Base-by-base conservation (phyloP, 2,797 vertebrate genomes). In the Eurystomus glaucurus region DNA sequence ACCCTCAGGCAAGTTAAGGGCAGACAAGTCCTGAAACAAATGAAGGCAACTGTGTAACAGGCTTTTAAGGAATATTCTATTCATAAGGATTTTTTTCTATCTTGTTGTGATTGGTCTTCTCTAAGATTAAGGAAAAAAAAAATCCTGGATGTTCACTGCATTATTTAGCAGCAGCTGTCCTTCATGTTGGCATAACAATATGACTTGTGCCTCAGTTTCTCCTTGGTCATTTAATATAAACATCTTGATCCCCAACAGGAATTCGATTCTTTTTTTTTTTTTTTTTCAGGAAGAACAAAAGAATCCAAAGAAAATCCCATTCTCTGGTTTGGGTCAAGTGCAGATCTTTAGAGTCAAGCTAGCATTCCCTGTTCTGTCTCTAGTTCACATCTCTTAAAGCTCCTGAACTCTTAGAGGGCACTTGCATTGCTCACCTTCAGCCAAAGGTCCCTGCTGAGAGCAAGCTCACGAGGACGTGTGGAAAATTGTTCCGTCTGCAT, bases 261-360 rank as follows among this genome's bases (percentile, higher is more conserved):
- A 46, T 41, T 2, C 26, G 23, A 48, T 0, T 10, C 1, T 2
- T 19, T 18, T 54, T 1, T 5, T 17, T 23, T 41, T 35, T 33
- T 23, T 35, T 35, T 23, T 26, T 8, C 37, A 18, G 13, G 45
- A 50, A 70, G 77, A 82, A 1, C 9, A 5, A 7, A 76, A 45
- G 10, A 85, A 55, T 54, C 6, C 25, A 83, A 77, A 82, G 14
- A 74, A 80, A 93, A 88, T 64, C 31, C 16, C 9, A 7, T 83
- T 80, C 9, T 50, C 14, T 39, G 16, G 14, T 83, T 69, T 83
- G 21, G 26, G 19, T 35, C 19, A 81, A 75, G 35, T 7, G 41
- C 22, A 74, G 39, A 22, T 19, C 28, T 66, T 75, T 57, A 37
- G 5, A 35, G 28, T 23, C 11, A 28, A 55, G 43, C 17, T 31